Conservation (phyloP, 2,797 vertebrate species). For the Lutjanus campechanus region DNA sequence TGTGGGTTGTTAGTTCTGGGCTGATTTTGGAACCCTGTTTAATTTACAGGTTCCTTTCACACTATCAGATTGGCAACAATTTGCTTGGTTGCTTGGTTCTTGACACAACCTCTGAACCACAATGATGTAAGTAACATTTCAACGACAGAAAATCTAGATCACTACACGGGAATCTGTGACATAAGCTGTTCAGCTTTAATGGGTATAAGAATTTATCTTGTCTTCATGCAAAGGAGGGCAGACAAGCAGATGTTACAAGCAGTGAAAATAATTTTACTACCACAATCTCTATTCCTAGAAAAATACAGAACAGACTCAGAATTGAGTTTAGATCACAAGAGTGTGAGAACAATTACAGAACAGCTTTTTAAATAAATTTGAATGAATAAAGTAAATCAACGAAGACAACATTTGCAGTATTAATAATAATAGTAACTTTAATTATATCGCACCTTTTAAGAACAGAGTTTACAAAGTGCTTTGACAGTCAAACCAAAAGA, state of each 20-base stretch:
- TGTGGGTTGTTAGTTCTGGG: background rate
- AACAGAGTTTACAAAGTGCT: no score
- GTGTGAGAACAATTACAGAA: no score
- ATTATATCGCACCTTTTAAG: no score
- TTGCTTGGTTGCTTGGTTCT: background rate
- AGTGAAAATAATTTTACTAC: background rate
- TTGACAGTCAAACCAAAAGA: no score
- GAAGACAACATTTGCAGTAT: no score
- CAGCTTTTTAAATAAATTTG: no score
- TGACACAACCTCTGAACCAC: background rate
- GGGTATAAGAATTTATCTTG: background rate
- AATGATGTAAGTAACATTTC: background rate
- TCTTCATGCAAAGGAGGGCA: slow-evolving; percentile 1
- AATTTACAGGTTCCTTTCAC: slow-evolving; percentile 1
- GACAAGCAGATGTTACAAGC: background rate
- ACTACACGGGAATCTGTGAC: background rate
- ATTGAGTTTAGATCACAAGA: no score
- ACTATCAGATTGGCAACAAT: background rate
- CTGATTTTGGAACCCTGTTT: background rate
- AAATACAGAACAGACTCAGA: no score
- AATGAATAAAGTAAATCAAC: no score
- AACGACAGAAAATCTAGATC: background rate
- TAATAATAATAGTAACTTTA: no score
- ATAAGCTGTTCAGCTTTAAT: background rate
- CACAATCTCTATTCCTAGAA: background rate